Evolutionary conservation across 2,888 invertebrate genomes (phyloP), one percentile per base, ranked within the genome.

Genomic region (Erpobdella octoculata): DNA sequence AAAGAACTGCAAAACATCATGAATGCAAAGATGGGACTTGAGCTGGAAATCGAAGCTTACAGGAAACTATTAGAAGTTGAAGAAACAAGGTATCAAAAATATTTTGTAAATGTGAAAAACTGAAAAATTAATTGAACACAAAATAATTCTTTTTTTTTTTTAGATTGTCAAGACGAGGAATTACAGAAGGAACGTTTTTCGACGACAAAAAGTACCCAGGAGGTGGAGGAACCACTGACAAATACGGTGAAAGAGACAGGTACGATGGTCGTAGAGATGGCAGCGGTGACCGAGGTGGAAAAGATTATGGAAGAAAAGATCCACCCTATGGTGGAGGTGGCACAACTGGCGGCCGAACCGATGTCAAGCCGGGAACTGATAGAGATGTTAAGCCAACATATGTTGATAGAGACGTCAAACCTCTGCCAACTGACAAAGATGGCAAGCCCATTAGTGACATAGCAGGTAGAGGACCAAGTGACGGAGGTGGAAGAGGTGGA

Each of bases 1-100:
- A 82, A 80, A 73, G 83, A 84, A 71, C 80, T 85, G 37, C 84
- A 85, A 80, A 73, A 75, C 46, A 70, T 79, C 21, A 75, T 78
- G 74, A 85, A 86, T 78, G 84, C 84, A 77, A 86, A 86, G 76
- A 83, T 86, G 73, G 84, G 84, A 25, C 79, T 86, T 72, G 86
- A 86, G 79, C 83, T 86, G 72, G 86, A 86, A 79, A 86, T 86
- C 75, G 85, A 85, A 75, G 86, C 86, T 75, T 86, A 86, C 82
- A 80, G 86, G 73, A 86, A 85, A 77, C 82, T 86, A 78, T 79
- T 86, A 76, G 86, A 86, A 78, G 83, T 85, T 69, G 86, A 86
- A 77, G 86, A 86, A 79, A 84, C 81, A 79, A 82, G 85, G 83
- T 83, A n/a, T 25, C n/a, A n/a, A n/a, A n/a, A n/a, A n/a, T 12